phyloP scores from a whole-genome alignment of 2,113 vertebrate genomes.

The Ibidorhyncha struthersii region DNA sequence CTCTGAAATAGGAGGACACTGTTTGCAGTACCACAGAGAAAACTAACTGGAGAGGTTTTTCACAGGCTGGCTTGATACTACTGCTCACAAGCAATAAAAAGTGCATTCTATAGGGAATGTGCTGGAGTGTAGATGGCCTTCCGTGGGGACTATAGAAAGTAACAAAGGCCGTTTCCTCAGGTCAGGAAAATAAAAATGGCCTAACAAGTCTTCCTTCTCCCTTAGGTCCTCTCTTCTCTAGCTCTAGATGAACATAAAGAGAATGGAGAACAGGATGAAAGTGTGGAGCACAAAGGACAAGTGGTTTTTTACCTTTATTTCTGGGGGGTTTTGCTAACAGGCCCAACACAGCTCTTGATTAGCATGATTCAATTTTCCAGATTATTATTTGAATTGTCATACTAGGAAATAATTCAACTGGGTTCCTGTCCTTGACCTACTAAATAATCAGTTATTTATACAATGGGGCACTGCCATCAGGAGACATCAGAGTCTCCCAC shows the following conservation, averaged over 20 bases:
- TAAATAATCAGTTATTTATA: conserved; percentile 8
- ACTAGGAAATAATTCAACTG: neutral
- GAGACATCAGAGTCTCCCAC: neutral
- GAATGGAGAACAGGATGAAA: neutral
- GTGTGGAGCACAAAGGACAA: neutral
- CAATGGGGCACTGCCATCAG: neutral
- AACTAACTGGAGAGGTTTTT: neutral
- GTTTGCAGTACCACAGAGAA: neutral
- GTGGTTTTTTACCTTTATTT: neutral
- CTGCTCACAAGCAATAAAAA: neutral
- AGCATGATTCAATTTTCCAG: neutral
- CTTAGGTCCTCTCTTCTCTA: neutral
- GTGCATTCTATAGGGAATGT: neutral
- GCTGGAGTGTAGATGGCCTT: neutral
- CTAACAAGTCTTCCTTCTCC: neutral
- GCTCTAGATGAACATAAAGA: neutral
- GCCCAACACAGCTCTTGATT: neutral
- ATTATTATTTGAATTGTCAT: neutral
- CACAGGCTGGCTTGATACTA: neutral
- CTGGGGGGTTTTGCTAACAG: neutral
- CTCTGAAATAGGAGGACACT: neutral
- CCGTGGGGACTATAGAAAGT: neutral
- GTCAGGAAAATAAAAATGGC: neutral
- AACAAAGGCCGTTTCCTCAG: neutral
- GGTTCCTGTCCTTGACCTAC: neutral